Evolutionary conservation across 2,113 vertebrate species (phyloP), one percentile per base, ranked within the genome.

Genomic region (Syngnathoides biaculeatus): DNA sequence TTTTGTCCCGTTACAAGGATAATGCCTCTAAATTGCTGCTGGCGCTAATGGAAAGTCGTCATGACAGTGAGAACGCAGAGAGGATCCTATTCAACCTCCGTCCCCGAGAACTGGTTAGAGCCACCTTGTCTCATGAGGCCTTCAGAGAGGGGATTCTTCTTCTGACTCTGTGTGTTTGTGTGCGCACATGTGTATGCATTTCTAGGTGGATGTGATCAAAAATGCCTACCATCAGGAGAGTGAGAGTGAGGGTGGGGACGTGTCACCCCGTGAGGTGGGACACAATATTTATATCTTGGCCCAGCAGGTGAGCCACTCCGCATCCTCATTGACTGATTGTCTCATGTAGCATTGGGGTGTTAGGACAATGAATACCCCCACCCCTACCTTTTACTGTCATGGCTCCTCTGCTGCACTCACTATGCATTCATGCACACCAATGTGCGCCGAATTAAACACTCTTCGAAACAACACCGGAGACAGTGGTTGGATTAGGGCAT

Each of bases 221-320:
- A 98, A 95, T 81, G 96, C 96, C 42, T 98, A 97, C 74, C 80
- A 92, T 27, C 95, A 99, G 87, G 97, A 98, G 71, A 92, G 90
- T 20, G 96, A 98, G 75, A 92, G 90, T 45, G 94, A 97, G 72
- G 94, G 89, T 0, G 88, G 88, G 0, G 95, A 97, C 48, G 95
- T 98, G 57, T 98, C 95, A 17, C 94, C 97, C 0, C 91, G 91
- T 0, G 97, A 98, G 79, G 97, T 99, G 0, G 97, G 97, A 62
- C 97, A 99, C 83, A 99, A 99, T 85, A 98, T 99, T 82, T 99
- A 99, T 79, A 98, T 99, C 80, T 89, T 99, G 87, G 97, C 94
- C 0, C 90, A 96, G 77, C 97, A 99, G 96, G 97, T 99, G 65
- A 82, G 1, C 4, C 40, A 48, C 61, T 12, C 38, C 24, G 8